These are phyloP conservation scores for Dermochelys coriacea DNA, from an alignment of 2,797 vertebrate genomes.

Conservation along the genomic window DNA sequence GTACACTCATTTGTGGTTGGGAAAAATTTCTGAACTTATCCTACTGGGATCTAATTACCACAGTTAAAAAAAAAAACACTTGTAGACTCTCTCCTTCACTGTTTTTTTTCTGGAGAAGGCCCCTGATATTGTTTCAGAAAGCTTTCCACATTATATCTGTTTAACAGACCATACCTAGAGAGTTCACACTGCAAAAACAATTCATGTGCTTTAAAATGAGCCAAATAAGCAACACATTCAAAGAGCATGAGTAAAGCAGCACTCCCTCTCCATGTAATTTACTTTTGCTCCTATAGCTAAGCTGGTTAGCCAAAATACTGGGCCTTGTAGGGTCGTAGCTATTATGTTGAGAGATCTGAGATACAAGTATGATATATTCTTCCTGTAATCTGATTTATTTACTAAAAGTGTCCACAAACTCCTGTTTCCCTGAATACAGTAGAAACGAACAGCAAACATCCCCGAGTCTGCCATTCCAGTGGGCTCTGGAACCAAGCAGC, in stretches of 20 bases:
- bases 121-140: slow-evolving; percentile 56
- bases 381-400: not conserved
- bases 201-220: not conserved
- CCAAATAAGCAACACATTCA: not conserved
- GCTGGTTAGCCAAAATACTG: not conserved
- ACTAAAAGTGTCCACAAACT: not conserved
- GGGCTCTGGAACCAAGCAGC: rapidly evolving
- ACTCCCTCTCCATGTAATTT: not conserved
- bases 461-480: not conserved
- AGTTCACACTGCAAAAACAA: slow-evolving; percentile 38
- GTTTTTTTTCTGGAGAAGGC: slow-evolving; percentile 59
- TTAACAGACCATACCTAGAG: slow-evolving; percentile 1
- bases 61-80: slow-evolving; percentile 75
- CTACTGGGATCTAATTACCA: slow-evolving; percentile 83
- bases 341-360: not conserved
- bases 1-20: slow-evolving; percentile 63
- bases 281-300: not conserved
- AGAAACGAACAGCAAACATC: not conserved
- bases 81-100: slow-evolving; percentile 66
- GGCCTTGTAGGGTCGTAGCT: not conserved
- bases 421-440: slow-evolving; percentile 10
- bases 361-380: not conserved
- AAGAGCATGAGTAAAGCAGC: not conserved
- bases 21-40: slow-evolving; percentile 60
- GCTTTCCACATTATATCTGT: slow-evolving; percentile 44